These are phyloP conservation scores for Phalangium opilio DNA, from an alignment of 2,888 invertebrate species.

Conservation along the genomic window DNA sequence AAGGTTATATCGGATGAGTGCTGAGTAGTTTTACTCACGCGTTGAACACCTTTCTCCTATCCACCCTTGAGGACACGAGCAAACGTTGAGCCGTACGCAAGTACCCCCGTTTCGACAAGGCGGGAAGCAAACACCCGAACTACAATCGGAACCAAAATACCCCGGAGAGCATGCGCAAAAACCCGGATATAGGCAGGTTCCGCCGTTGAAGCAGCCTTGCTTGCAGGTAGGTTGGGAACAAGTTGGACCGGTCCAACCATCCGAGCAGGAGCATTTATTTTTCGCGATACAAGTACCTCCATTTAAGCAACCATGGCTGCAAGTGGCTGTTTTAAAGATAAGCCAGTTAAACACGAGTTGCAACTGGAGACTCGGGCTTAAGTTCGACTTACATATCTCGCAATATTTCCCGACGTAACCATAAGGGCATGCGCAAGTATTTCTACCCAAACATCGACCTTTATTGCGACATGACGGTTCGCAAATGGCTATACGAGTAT, in stretches of 20 bases:
- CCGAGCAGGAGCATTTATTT: neutral
- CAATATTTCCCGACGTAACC: neutral
- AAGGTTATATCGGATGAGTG: no score
- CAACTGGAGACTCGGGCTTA: no score
- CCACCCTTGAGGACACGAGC: constrained; percentile 1
- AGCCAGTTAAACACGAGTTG: no score
- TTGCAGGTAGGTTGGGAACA: neutral
- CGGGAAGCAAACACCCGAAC: neutral
- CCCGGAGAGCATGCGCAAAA: neutral
- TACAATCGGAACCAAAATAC: neutral
- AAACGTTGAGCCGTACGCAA: neutral
- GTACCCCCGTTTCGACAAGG: constrained; percentile 1
- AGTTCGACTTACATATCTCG: neutral
- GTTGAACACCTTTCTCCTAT: neutral
- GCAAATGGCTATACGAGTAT: neutral
- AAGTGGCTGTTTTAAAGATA: neutral
- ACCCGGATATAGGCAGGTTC: neutral
- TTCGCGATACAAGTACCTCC: neutral
- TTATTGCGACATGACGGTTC: neutral
- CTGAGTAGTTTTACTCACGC: neutral
- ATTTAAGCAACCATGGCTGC: neutral
- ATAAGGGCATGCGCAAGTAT: neutral
- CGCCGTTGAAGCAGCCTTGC: neutral
- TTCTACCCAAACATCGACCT: neutral
- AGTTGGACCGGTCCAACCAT: neutral